Conservation (phyloP, 2,888 invertebrate species). For the Hipparchia semele region DNA sequence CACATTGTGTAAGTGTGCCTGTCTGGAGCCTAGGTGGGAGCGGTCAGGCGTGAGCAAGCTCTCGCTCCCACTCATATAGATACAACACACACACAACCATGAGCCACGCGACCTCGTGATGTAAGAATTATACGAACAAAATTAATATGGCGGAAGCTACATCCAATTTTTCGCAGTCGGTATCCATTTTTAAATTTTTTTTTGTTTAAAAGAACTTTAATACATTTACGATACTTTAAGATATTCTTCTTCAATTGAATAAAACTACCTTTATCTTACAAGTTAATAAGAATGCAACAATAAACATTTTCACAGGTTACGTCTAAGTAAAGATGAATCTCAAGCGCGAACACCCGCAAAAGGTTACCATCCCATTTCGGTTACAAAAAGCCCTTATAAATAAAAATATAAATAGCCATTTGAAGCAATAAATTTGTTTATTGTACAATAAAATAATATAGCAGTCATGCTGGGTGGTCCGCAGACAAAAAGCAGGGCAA, state of each 20-base stretch:
- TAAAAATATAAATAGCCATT: constrained; percentile 80
- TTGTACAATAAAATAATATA: constrained; percentile 82
- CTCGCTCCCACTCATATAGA: too few relatives aligned
- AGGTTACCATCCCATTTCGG: constrained; percentile 43
- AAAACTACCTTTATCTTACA: not conserved
- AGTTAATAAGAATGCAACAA: not conserved
- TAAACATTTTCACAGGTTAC: constrained; percentile 9
- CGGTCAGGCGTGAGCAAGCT: too few relatives aligned
- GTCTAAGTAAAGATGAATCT: constrained; percentile 16
- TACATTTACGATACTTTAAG: not conserved
- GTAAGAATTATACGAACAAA: too few relatives aligned
- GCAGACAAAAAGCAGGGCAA: constrained; percentile 62
- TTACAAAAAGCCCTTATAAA: constrained; percentile 77
- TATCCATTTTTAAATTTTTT: not conserved
- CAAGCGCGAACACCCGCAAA: constrained; percentile 14
- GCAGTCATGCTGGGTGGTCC: constrained; percentile 79
- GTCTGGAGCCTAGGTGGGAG: too few relatives aligned
- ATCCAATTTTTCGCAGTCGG: too few relatives aligned
- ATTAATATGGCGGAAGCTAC: too few relatives aligned
- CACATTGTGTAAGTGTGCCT: too few relatives aligned
- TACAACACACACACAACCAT: too few relatives aligned
- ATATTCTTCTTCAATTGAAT: not conserved
- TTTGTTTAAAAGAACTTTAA: not conserved
- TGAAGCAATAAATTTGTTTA: constrained; percentile 82
- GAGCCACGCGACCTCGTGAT: too few relatives aligned